Base-by-base conservation (phyloP, 1,140 invertebrate species). In the Zaprionus capensis region DNA sequence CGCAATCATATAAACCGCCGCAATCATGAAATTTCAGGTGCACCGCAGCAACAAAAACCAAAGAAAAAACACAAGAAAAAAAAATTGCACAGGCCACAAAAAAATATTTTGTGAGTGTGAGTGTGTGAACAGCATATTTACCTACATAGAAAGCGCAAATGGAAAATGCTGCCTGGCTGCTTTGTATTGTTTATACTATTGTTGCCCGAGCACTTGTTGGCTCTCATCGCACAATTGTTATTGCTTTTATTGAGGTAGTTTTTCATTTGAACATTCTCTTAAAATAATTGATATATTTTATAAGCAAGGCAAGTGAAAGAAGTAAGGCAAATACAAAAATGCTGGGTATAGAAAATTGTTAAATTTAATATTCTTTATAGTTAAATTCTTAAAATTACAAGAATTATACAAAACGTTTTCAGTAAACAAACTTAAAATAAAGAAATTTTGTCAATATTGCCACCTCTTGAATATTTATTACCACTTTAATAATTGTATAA, bases 21-120 rank as follows among this genome's bases (percentile, higher is more conserved):
- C 82, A 82, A 86, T 86, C 71, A 72, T 79, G 55, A 76, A 80
- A 62, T 76, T 80, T 76, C 82, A 87, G 83, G 83, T 86, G 76
- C 34, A 68, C 82, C 82, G 62, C 71, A 81, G 28, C 34, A 36
- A 61, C 26, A 49, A 49, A 61, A 53, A 34, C 7, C 9, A 3
- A 9, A 34, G 31, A 11, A 62, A 75, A 53, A 62, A 59, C 41
- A 66, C 38, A 58, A 75, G 66, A 63, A 17, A 41, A 17, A 41
- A 67, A 69, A 64, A 34, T 55, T 66, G 64, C 64, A 65, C 15
- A 56, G 51, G 34, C 71, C 41, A 58, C 28, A 44, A 14, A 58
- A 28, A 41, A 66, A 56, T 15, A 51, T 22, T 31, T 4, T 31
- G 2, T 34, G 31, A 11, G 31, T 31, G 20, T 55, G 14, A 28